Evolutionary conservation across 2,888 invertebrate genomes (phyloP).

Genomic region (Catocala fraxini): DNA sequence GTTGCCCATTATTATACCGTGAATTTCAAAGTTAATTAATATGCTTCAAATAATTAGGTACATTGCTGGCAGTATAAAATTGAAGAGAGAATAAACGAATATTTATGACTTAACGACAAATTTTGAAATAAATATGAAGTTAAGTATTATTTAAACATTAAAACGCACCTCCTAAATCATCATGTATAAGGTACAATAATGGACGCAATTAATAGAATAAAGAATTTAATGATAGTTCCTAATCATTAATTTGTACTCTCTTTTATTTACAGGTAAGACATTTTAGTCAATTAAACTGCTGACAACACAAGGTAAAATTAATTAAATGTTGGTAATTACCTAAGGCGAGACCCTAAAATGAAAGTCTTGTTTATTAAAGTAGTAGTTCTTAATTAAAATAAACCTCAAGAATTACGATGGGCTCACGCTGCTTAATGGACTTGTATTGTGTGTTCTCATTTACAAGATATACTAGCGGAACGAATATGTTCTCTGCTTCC

Average conservation of each 20-base stretch:
- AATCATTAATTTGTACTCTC: slow-evolving; percentile 25
- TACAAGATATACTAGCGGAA: slow-evolving; percentile 7
- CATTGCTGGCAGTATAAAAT: background rate
- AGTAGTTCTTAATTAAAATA: slow-evolving; percentile 48
- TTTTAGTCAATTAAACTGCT: slow-evolving; percentile 18
- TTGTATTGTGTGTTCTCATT: slow-evolving; percentile 25
- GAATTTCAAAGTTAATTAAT: slow-evolving; percentile 53
- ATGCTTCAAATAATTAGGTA: slow-evolving; percentile 34
- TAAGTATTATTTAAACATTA: no score
- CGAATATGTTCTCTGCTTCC: slow-evolving; percentile 8
- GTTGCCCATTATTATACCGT: slow-evolving; percentile 38
- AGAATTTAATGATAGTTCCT: background rate
- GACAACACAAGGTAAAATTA: slow-evolving; percentile 48
- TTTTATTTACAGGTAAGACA: slow-evolving; percentile 60
- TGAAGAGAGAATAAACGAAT: no score
- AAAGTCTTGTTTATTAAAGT: slow-evolving; percentile 49
- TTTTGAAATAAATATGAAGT: no score
- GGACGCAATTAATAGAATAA: no score
- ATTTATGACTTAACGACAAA: no score
- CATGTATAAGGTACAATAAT: no score
- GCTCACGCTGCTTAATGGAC: slow-evolving; percentile 32
- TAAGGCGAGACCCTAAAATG: slow-evolving; percentile 40
- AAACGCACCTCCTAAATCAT: no score
- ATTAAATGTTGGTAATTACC: slow-evolving; percentile 38
- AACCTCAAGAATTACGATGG: slow-evolving; percentile 24